phyloP scores from a whole-genome alignment of 2,113 vertebrate species.

The Tapirus terrestris region DNA sequence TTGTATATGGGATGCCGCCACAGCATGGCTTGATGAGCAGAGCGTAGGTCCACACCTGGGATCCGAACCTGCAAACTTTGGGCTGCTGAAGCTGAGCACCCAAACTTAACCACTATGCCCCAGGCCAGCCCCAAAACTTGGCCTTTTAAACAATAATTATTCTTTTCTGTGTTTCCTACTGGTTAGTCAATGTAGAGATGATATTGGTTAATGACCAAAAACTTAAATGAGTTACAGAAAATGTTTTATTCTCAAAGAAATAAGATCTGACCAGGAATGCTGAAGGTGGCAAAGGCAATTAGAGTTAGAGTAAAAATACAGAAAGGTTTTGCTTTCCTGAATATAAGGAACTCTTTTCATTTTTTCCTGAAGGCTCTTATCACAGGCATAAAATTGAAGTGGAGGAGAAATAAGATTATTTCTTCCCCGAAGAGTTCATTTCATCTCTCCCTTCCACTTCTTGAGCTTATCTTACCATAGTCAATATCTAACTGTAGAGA shows the following conservation, averaged over 20 bases:
- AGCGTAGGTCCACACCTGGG: too few species aligned
- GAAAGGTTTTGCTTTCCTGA: background rate
- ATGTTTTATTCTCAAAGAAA: slow-evolving; percentile 35
- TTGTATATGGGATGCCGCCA: too few species aligned
- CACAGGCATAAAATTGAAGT: background rate
- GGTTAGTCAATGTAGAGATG: background rate
- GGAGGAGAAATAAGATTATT: slow-evolving; percentile 10
- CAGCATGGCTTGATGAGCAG: too few species aligned
- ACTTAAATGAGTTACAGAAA: background rate
- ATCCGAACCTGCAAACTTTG: too few species aligned
- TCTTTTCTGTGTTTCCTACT: slow-evolving; percentile 26
- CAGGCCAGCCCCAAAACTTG: background rate
- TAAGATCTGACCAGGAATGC: background rate
- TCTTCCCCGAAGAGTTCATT: background rate
- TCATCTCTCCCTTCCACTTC: background rate
- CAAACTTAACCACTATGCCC: too few species aligned
- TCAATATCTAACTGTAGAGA: background rate
- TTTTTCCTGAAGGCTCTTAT: background rate
- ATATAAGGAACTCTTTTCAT: background rate
- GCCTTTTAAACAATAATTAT: slow-evolving; percentile 26
- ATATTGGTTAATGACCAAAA: background rate
- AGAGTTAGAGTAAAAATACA: background rate
- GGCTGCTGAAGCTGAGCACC: too few species aligned
- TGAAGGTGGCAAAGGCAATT: background rate
- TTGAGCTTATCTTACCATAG: background rate